Base-by-base conservation (phyloP, 2,797 vertebrate genomes). In the Dryobates pubescens region DNA sequence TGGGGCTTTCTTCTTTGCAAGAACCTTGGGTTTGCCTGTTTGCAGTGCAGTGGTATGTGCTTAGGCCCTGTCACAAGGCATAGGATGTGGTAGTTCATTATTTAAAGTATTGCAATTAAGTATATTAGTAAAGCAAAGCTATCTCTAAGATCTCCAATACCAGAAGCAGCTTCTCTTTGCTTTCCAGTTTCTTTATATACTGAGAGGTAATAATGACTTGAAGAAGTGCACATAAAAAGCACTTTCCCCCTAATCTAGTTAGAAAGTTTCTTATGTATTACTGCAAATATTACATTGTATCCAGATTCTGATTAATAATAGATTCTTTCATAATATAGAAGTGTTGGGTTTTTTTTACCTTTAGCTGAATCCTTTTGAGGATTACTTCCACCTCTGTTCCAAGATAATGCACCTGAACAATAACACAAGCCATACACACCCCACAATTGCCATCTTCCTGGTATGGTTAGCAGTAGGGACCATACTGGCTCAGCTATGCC, bases 171-270 rank as follows among this genome's bases (percentile, higher is more conserved):
- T 81, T 91, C 70, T 73, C 14, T 61, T 17, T 88, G 49, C 43
- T 43, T 72, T 94, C 53, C 73, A 70, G 30, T 51, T 92, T 71
- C 80, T 89, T 69, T 58, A 36, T 30, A 43, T 73, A 36, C 26
- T 92, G 70, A 73, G 49, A 81, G 78, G 74, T 84, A 88, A 91
- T 93, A 93, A 89, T 47, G 34, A 78, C 64, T 88, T 89, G 75
- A 86, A 87, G 63, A 41, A 95, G 27, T 54, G n/a, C 62, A 88
- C 63, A 43, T 92, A 86, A 88, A 86, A 87, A 38, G 17, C 12
- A 63, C 3, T 67, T 73, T 69, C 26, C 0, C 24, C 41, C 22
- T 68, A 79, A 90, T 41, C 43, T 79, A 17, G 54, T 94, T 93
- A 89, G 79, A 89, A 77, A 82, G 18, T 27, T 81, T 69, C 53